Percentiles rank a stretch among this genome's conserved stretches.
phyloP scores from a whole-genome alignment of 2,113 vertebrate genomes.

The Cathartes aura region DNA sequence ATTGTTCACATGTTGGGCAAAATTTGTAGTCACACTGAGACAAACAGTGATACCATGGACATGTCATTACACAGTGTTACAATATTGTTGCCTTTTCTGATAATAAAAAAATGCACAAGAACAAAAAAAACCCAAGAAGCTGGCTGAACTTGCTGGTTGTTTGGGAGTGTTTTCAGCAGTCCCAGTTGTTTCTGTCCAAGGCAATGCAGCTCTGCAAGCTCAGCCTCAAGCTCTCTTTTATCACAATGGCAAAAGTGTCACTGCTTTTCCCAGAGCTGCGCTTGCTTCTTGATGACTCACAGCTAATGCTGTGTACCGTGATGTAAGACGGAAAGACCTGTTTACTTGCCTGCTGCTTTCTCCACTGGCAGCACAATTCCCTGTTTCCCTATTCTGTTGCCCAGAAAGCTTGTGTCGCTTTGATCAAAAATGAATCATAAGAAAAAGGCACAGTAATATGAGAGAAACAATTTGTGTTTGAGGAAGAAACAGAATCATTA shows the following conservation, averaged over 20 bases:
- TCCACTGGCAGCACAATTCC: not conserved
- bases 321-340: not conserved
- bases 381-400: not conserved
- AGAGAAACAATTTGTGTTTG: not conserved
- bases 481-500: not conserved
- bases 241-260: not conserved
- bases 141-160: not conserved
- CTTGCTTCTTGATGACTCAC: not conserved
- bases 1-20: not conserved
- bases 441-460: not conserved
- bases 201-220: not conserved
- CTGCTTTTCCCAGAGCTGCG: not conserved
- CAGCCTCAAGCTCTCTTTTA: not conserved
- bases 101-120: not conserved
- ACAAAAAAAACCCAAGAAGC: not conserved
- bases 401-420: not conserved
- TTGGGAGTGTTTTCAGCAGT: not conserved
- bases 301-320: not conserved
- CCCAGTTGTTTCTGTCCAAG: not conserved
- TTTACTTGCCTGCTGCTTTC: not conserved
- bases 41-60: not conserved
- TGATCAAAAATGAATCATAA: slow-evolving; percentile 12
- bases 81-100: not conserved
- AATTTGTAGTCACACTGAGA: not conserved
- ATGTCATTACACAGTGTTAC: not conserved